Conservation (phyloP, 2,113 vertebrate genomes). For the Ciconia boyciana region DNA sequence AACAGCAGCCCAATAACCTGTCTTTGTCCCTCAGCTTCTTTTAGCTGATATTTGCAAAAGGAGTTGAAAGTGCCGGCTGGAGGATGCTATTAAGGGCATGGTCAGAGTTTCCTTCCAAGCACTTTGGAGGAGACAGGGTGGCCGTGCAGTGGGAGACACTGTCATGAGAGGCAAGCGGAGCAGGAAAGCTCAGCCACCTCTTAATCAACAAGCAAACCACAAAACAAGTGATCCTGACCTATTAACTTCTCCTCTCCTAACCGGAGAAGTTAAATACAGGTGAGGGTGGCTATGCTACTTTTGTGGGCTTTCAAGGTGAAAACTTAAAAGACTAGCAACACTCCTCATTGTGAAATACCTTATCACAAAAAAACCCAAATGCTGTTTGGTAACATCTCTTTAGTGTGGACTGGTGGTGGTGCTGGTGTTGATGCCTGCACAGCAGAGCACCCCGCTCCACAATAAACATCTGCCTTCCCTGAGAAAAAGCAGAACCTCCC, state of each 20-base stretch:
- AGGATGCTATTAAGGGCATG: neutral
- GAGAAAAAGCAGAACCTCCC: neutral
- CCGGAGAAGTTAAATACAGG: neutral
- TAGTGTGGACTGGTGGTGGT: neutral
- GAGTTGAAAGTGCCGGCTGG: neutral
- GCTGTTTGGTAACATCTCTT: neutral
- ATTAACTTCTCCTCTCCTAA: neutral
- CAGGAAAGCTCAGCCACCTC: neutral
- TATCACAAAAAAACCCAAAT: accelerated
- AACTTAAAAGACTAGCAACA: neutral
- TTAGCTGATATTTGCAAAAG: neutral
- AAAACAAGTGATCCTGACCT: neutral
- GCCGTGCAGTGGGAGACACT: neutral
- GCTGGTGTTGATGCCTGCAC: neutral
- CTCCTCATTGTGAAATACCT: accelerated
- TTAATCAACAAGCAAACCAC: neutral
- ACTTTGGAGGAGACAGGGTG: neutral
- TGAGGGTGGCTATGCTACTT: neutral
- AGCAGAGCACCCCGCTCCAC: accelerated
- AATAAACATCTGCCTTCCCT: neutral
- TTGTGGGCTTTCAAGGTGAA: neutral
- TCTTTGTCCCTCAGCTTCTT: neutral
- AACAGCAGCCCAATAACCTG: neutral
- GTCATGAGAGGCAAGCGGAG: accelerated
- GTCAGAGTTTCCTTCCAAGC: neutral